Percentiles rank a stretch among this genome's conserved stretches.
These are phyloP conservation scores for Papilio protenor DNA, from an alignment of 2,888 invertebrate genomes.

Conservation along the genomic window DNA sequence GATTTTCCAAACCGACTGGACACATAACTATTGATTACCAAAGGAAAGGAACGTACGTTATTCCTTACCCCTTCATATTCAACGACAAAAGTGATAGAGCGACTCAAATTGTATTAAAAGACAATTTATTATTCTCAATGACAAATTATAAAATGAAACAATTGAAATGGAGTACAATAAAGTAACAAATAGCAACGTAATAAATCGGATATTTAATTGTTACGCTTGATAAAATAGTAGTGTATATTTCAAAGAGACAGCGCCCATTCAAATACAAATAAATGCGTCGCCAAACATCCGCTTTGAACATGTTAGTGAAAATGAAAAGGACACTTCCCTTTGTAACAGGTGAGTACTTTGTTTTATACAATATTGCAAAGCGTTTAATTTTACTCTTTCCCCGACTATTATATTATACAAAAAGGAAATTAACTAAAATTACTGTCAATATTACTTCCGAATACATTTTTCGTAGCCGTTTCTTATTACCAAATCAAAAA, in stretches of 20 bases:
- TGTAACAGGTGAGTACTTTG: neutral
- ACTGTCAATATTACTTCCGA: too few species aligned
- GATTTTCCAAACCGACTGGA: constrained; percentile 2
- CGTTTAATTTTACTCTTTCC: neutral
- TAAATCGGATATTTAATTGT: neutral
- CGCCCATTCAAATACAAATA: neutral
- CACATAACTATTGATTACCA: neutral
- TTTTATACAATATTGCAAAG: neutral
- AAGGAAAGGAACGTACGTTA: neutral
- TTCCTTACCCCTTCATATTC: neutral
- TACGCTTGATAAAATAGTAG: neutral
- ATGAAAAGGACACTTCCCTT: neutral
- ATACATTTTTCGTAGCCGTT: too few species aligned
- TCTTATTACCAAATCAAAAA: too few species aligned
- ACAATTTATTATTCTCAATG: neutral
- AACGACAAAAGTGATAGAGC: neutral
- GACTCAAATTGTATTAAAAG: neutral
- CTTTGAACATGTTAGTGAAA: neutral
- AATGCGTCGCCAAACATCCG: neutral
- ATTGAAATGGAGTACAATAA: neutral
- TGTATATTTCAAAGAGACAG: constrained; percentile 6
- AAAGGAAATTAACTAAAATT: neutral
- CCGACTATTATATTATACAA: neutral
- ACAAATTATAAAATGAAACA: neutral
- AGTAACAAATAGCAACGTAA: neutral